These are phyloP conservation scores for Cebidichthys violaceus DNA, from an alignment of 2,113 vertebrate genomes.

Conservation along the genomic window DNA sequence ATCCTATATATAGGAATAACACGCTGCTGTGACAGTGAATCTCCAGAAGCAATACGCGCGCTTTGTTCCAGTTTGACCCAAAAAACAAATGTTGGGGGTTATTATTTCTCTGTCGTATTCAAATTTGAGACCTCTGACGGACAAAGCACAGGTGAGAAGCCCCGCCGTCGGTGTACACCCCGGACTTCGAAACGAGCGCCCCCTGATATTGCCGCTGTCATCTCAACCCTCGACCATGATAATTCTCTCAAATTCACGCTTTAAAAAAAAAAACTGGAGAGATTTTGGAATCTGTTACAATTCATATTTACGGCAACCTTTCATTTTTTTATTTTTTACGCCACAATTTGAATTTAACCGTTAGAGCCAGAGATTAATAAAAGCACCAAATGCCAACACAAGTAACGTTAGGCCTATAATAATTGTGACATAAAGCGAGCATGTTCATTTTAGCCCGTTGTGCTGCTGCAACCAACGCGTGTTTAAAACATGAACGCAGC, in stretches of 20 bases:
- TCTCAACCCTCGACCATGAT: background rate
- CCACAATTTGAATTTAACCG: background rate
- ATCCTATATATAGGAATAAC: too few relatives aligned
- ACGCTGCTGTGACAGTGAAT: background rate
- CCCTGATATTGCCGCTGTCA: conserved; percentile 52
- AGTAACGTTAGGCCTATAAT: conserved; percentile 49
- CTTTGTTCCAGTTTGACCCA: background rate
- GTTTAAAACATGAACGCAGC: background rate
- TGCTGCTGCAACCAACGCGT: background rate
- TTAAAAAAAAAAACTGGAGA: background rate
- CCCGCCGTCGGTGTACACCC: conserved; percentile 33
- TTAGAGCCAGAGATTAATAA: background rate
- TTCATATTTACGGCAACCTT: background rate
- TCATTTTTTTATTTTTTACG: background rate
- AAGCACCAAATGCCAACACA: conserved; percentile 17
- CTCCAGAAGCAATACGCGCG: background rate
- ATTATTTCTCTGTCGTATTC: background rate
- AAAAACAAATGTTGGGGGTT: background rate
- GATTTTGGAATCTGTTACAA: background rate
- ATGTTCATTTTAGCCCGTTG: conserved; percentile 19
- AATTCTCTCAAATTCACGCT: background rate
- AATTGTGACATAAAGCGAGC: conserved; percentile 24
- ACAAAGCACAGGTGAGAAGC: conserved; percentile 69
- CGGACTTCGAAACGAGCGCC: conserved; percentile 57
- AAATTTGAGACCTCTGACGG: conserved; percentile 11